These are phyloP conservation scores for Cynodonichthys magdalenae DNA, from an alignment of 2,797 vertebrate genomes.

Conservation along the genomic window DNA sequence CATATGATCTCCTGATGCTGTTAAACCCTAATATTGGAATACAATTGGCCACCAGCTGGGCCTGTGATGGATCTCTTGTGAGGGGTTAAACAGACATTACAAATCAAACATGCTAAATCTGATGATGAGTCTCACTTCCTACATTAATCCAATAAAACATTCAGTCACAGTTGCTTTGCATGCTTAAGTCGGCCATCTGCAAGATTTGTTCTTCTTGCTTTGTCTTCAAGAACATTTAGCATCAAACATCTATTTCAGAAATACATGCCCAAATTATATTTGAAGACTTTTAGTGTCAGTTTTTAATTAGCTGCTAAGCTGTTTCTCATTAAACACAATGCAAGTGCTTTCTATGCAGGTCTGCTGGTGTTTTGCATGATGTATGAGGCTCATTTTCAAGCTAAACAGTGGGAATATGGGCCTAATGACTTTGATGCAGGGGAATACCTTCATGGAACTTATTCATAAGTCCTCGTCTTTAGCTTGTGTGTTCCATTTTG, in stretches of 20 bases:
- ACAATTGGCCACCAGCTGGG: slow-evolving; percentile 44
- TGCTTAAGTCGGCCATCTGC: background rate
- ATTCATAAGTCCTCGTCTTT: slow-evolving; percentile 2
- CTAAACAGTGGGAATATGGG: slow-evolving; percentile 46
- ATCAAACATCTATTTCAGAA: background rate
- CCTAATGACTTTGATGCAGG: slow-evolving; percentile 42
- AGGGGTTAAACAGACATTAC: slow-evolving; percentile 31
- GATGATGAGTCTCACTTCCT: background rate
- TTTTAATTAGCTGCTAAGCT: slow-evolving; percentile 54
- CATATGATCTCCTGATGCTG: background rate
- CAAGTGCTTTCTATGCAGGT: slow-evolving; percentile 37
- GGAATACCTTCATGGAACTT: slow-evolving; percentile 40
- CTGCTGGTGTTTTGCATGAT: slow-evolving; percentile 50
- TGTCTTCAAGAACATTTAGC: background rate
- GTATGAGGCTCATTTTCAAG: slow-evolving; percentile 63
- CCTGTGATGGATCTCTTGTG: slow-evolving; percentile 35
- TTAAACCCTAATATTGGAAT: slow-evolving; percentile 35
- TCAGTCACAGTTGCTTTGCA: slow-evolving; percentile 3
- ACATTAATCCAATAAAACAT: background rate
- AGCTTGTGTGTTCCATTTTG: background rate
- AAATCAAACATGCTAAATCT: background rate
- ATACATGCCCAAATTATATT: slow-evolving; percentile 18
- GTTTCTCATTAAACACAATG: slow-evolving; percentile 55
- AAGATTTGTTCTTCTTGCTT: slow-evolving; percentile 16
- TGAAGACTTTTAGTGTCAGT: slow-evolving; percentile 24